phyloP scores from a whole-genome alignment of 2,888 invertebrate genomes.

The Ptychoptera contaminata region DNA sequence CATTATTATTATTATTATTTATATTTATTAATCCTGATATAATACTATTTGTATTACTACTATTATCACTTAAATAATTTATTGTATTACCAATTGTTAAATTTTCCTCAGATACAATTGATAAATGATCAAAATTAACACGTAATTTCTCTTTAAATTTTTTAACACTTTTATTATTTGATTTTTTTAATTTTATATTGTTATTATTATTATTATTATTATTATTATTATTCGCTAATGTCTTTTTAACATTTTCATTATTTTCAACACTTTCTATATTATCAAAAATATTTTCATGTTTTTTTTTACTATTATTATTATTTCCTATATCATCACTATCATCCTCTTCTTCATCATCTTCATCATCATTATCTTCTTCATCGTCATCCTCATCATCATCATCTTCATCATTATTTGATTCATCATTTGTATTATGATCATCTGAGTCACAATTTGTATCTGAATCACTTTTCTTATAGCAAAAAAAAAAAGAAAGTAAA shows the following conservation, averaged over 20 bases:
- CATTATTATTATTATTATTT: conserved; percentile 9
- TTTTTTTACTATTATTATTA: conserved; percentile 16
- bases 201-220: neutral
- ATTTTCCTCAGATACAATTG: conserved; percentile 60
- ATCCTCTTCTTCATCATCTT: conserved; percentile 16
- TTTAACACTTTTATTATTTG: conserved; percentile 10
- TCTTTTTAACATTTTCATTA: conserved; percentile 30
- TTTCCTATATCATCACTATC: conserved; percentile 22
- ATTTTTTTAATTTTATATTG: neutral
- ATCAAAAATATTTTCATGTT: conserved; percentile 18
- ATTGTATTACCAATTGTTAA: conserved; percentile 18
- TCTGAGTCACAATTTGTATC: neutral
- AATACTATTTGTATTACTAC: conserved; percentile 5
- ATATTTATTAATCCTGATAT: neutral
- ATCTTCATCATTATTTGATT: neutral
- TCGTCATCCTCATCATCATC: conserved; percentile 4
- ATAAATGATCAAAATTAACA: conserved; percentile 53
- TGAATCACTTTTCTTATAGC: conserved; percentile 1
- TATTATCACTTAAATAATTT: conserved; percentile 12
- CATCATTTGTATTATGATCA: neutral
- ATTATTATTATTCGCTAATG: conserved; percentile 12
- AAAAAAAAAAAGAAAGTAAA: no score
- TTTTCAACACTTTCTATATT: conserved; percentile 26
- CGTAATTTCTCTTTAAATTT: conserved; percentile 31
- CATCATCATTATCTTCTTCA: conserved; percentile 12